Base-by-base conservation (phyloP, 2,888 invertebrate genomes). In the Prosapia bicincta region DNA sequence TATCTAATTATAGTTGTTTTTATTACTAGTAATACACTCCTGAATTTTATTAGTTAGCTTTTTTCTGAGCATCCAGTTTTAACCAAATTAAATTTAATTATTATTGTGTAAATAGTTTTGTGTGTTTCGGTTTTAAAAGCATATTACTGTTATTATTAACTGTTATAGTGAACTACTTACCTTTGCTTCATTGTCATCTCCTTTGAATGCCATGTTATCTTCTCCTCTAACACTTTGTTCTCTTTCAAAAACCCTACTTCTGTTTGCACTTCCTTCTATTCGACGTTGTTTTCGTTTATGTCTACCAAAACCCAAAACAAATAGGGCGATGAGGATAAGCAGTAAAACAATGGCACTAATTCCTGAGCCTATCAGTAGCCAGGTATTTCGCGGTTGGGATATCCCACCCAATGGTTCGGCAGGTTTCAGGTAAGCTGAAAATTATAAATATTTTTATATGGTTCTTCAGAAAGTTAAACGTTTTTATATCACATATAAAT, bases 381-480 rank as follows among this genome's bases (percentile, higher is more conserved):
- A 92, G 0, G 87, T 87, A 79, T 88, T 88, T 76, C 87, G 85
- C 0, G 85, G 84, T 0, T 66, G 26, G 23, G 68, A 25, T 69
- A 26, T 2, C 81, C 72, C 75, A 67, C 85, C 82, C 81, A 69
- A 26, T 32, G 77, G 75, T 75, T 77, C 78, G n/a, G 88, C 88
- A 0, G 89, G 87, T 54, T 90, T 89, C 82, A 92, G 85, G 84
- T 91, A 93, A 78, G 93, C 93, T 92, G 86, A 25, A 84, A 84
- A n/a, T n/a, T n/a, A n/a, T n/a, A n/a, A n/a, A n/a, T n/a, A n/a
- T n/a, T n/a, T n/a, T n/a, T n/a, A n/a, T n/a, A n/a, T n/a, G n/a
- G n/a, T n/a, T n/a, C n/a, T n/a, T n/a, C n/a, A n/a, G n/a, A n/a
- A n/a, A n/a, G n/a, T n/a, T n/a, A n/a, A n/a, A n/a, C n/a, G n/a